These are phyloP conservation scores for Coptotermes formosanus DNA, from an alignment of 1,140 invertebrate genomes.

Conservation along the genomic window DNA sequence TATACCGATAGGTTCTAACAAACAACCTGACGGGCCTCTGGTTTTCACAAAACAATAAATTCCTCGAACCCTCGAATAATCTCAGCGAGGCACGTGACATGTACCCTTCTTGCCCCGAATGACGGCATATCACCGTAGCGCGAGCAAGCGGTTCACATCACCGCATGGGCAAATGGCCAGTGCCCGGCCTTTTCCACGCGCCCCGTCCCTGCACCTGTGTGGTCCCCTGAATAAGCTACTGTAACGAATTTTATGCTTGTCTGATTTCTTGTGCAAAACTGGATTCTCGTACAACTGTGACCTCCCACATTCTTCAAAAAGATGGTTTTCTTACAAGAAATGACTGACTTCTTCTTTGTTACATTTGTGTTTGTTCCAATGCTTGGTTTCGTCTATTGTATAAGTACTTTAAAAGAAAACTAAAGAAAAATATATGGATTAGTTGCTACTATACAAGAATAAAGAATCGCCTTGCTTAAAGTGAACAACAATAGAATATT, in stretches of 20 bases:
- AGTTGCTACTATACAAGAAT: neutral
- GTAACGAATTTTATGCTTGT: neutral
- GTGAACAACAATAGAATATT: neutral
- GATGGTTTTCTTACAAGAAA: too few species aligned
- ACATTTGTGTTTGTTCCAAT: neutral
- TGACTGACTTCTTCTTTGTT: neutral
- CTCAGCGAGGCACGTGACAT: neutral
- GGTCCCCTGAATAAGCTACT: neutral
- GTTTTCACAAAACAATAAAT: too few species aligned
- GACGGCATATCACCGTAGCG: neutral
- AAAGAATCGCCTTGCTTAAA: neutral
- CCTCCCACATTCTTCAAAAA: neutral
- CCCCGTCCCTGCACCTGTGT: neutral
- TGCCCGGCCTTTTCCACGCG: neutral
- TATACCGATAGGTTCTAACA: too few species aligned
- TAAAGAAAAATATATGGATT: neutral
- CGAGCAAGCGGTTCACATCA: neutral
- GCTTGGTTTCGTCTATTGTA: neutral
- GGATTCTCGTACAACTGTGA: neutral
- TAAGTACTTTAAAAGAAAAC: conserved; percentile 8
- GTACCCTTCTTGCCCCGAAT: neutral
- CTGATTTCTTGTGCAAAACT: neutral
- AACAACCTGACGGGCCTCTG: too few species aligned
- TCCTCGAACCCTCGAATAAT: too few species aligned
- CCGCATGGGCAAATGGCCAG: neutral